Conservation (phyloP, 2,797 vertebrate genomes). For the Phoxinus dragarum region DNA sequence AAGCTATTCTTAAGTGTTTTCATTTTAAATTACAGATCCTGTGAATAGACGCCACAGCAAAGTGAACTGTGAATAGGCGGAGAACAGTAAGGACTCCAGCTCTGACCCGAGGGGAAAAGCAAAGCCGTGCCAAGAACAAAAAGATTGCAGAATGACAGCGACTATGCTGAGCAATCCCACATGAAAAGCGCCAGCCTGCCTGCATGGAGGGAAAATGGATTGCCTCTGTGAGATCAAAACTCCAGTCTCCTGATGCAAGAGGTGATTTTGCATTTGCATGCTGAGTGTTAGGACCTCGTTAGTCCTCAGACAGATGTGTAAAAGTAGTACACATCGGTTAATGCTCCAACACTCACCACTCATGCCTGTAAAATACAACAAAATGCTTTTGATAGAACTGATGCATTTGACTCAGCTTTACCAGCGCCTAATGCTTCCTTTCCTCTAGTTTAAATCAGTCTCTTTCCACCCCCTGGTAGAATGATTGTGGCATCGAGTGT, state of each 20-base stretch:
- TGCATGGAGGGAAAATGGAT: constrained; percentile 48
- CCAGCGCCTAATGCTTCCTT: constrained; percentile 17
- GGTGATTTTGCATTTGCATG: constrained; percentile 21
- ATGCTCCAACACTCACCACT: constrained; percentile 26
- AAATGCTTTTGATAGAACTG: constrained; percentile 19
- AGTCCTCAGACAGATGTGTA: constrained; percentile 27
- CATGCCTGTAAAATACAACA: constrained; percentile 20
- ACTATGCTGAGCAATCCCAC: constrained; percentile 37
- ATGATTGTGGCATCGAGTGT: constrained; percentile 40
- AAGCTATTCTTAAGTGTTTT: constrained; percentile 60
- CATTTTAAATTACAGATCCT: constrained; percentile 58
- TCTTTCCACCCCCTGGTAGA: constrained; percentile 18
- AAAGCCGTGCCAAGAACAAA: constrained; percentile 50
- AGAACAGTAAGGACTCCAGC: constrained; percentile 34
- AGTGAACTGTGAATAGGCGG: constrained; percentile 22
- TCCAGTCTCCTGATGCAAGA: constrained; percentile 17
- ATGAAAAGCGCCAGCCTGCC: constrained; percentile 45
- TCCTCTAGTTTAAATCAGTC: constrained; percentile 26
- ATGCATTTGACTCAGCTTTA: constrained; percentile 30
- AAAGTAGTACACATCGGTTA: constrained; percentile 5
- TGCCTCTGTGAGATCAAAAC: constrained; percentile 55
- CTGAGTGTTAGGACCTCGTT: constrained; percentile 43
- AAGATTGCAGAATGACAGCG: constrained; percentile 45
- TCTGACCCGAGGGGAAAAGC: constrained; percentile 52
- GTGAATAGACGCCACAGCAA: constrained; percentile 23